Evolutionary conservation across 2,888 invertebrate genomes (phyloP), one percentile per base, ranked within the genome.

Genomic region (Lasioglossum calceatum): DNA sequence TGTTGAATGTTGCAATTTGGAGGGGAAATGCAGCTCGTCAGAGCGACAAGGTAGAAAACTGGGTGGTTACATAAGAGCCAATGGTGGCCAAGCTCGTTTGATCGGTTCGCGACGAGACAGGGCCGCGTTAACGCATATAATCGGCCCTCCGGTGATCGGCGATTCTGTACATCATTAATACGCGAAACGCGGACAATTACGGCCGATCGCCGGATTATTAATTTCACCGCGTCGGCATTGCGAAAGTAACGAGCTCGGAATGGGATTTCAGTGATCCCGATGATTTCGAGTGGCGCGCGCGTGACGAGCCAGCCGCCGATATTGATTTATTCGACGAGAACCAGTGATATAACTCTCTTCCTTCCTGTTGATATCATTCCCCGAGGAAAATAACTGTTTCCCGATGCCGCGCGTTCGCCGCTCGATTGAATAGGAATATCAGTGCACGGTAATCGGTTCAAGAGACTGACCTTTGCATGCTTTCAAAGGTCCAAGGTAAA

Each of bases 201-300:
- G 39, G 27, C n/a, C 58, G 71, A 61, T 76, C 32, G 58, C 61
- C 8, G 50, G 70, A 71, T 83, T 76, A 83, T 84, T 61, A 83
- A 77, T 76, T 71, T 61, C 42, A 19, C 23, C 67, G 71, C 42
- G 16, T 61, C 50, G 42, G 14, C 58, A 7, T 32, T 50, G 83
- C 61, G 72, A 77, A 64, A 77, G 70, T 84, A 83, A 84, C 42
- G 50, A 23, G 36, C 44, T 23, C n/a, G 5, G 19, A 39, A 32
- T 71, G 32, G 50, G 67, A 23, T 75, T 75, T 42, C 73, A 36
- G 4, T 58, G 47, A 50, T 58, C 72, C 39, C 39, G 70, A 70
- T 70, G 39, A 58, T 75, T 58, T 19, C n/a, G 39, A 54, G 70
- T 36, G 32, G 23, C 12, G 64, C 44, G 32, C 70, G 64, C 58